Evolutionary conservation across 2,888 invertebrate genomes (phyloP).

Genomic region (Lithophane leautieri): DNA sequence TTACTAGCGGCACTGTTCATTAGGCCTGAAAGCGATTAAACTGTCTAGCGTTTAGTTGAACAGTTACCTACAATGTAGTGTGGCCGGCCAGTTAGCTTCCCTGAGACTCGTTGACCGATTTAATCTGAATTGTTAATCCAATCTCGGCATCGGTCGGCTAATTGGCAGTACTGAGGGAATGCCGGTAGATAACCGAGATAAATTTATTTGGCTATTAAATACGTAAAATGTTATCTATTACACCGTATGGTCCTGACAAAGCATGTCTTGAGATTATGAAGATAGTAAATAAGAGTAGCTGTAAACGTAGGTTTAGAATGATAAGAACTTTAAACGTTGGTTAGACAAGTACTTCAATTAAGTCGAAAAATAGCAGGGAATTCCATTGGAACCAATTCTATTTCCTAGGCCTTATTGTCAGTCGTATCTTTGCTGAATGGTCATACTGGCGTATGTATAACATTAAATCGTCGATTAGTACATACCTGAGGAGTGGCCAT

Average conservation of each 20-base stretch:
- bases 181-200: conserved; percentile 70
- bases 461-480: conserved; percentile 12
- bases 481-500: conserved; percentile 93
- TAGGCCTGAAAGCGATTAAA: conserved; percentile 80
- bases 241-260: conserved; percentile 48
- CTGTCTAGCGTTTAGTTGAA: conserved; percentile 67
- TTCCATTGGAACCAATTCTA: conserved; percentile 36
- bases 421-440: conserved; percentile 24
- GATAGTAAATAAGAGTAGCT: conserved; percentile 50
- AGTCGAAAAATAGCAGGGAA: conserved; percentile 32
- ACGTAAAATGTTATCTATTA: conserved; percentile 48
- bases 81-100: conserved; percentile 56
- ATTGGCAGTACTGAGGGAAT: conserved; percentile 81
- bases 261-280: conserved; percentile 44
- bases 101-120: conserved; percentile 76
- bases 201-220: conserved; percentile 82
- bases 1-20: conserved; percentile 73
- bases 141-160: conserved; percentile 80
- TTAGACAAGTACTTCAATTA: conserved; percentile 52
- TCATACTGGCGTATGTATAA: conserved; percentile 1
- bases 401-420: conserved; percentile 34
- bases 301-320: conserved; percentile 44
- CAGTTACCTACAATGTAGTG: conserved; percentile 68
- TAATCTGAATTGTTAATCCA: conserved; percentile 87
- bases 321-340: conserved; percentile 41